These are phyloP conservation scores for Eumacrocentrus americanus DNA, from an alignment of 2,888 invertebrate genomes.

Conservation along the genomic window DNA sequence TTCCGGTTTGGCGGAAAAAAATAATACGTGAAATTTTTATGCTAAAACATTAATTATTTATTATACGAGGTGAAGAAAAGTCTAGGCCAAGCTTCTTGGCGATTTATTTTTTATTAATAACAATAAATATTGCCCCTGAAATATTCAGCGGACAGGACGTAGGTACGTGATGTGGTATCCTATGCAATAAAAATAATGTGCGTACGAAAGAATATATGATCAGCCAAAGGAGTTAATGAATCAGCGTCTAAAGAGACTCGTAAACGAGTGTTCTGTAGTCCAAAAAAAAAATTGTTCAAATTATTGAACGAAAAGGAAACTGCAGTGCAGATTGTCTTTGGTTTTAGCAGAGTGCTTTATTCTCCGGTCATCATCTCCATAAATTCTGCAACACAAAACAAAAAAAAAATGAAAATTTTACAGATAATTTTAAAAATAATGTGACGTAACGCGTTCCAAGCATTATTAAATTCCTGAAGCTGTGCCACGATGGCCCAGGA, in stretches of 20 bases:
- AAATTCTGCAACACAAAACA: conserved; percentile 76
- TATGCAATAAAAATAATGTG: conserved; percentile 36
- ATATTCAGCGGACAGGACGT: conserved; percentile 25
- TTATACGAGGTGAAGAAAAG: no score
- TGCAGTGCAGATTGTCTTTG: conserved; percentile 40
- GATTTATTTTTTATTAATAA: conserved; percentile 56
- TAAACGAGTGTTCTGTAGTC: no score
- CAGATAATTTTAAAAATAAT: neutral
- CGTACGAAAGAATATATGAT: conserved; percentile 37
- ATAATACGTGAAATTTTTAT: no score
- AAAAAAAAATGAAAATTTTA: neutral
- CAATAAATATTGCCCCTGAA: conserved; percentile 54
- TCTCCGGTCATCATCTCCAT: conserved; percentile 97
- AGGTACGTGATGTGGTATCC: conserved; percentile 8
- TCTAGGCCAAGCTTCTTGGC: no score
- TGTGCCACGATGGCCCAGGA: neutral
- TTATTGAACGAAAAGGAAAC: conserved; percentile 27
- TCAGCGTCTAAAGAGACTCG: no score
- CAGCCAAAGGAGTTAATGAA: conserved; percentile 21
- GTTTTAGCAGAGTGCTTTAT: conserved; percentile 63
- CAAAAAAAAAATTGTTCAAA: conserved; percentile 4
- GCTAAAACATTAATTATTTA: no score
- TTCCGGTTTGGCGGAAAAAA: no score
- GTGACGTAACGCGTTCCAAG: neutral
- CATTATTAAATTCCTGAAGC: neutral